Evolutionary conservation across 2,797 vertebrate species (phyloP).

Genomic region (Pseudomugil tenellus): DNA sequence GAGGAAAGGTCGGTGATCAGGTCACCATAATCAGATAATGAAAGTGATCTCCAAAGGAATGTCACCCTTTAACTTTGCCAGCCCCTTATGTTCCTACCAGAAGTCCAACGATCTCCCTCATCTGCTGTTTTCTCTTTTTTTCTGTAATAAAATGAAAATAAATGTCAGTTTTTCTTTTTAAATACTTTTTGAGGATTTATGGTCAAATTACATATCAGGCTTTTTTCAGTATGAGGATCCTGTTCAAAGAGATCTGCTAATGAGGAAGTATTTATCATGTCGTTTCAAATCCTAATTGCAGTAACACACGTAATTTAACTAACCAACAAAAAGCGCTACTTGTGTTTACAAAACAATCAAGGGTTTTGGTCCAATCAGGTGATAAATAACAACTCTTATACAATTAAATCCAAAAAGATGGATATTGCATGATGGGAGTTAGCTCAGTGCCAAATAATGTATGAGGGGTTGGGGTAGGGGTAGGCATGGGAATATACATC

Average conservation of each 20-base stretch:
- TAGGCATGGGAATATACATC: constrained; percentile 22
- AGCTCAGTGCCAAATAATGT: constrained; percentile 10
- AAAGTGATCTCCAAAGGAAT: constrained; percentile 46
- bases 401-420: background rate
- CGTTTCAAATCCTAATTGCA: background rate
- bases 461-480: no score
- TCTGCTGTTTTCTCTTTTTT: background rate
- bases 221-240: background rate
- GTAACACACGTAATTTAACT: background rate
- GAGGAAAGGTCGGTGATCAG: constrained; percentile 39
- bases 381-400: background rate
- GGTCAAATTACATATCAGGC: background rate
- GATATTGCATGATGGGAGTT: constrained; percentile 5
- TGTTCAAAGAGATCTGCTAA: background rate
- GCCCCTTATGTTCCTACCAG: background rate
- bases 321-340: background rate
- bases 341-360: constrained; percentile 6
- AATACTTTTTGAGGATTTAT: background rate
- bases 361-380: background rate
- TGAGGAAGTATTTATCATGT: background rate
- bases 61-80: constrained; percentile 30
- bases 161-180: background rate
- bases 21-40: constrained; percentile 36
- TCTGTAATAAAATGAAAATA: background rate
- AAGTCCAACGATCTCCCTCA: constrained; percentile 15